Percentiles rank a stretch among this genome's conserved stretches.
phyloP scores from a whole-genome alignment of 64 coral and sea anemone genomes.

The Cladopsammia gracilis region DNA sequence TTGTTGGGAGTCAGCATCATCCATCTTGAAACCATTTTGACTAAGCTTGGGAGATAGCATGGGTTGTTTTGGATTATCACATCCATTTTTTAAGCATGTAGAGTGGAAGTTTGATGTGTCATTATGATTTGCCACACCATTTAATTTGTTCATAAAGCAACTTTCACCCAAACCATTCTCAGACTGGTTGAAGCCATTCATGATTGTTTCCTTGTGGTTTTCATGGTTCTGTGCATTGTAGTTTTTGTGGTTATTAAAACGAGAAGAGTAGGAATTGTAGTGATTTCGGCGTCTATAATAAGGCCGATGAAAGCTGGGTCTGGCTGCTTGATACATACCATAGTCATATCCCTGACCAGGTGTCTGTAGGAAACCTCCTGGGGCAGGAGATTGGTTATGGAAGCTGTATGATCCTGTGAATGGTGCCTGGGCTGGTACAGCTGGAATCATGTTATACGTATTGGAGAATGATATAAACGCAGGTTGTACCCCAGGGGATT shows the following conservation, averaged over 20 bases:
- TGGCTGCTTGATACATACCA: conserved; percentile 47
- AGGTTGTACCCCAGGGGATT: conserved; percentile 26
- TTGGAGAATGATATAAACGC: conserved; percentile 68
- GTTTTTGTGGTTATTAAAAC: conserved; percentile 69
- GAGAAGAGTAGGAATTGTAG: conserved; percentile 34
- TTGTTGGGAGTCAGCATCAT: background rate
- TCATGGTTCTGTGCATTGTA: conserved; percentile 65
- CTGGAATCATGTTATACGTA: conserved; percentile 63
- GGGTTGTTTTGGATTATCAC: background rate
- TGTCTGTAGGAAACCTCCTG: conserved; percentile 60
- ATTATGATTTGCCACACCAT: conserved; percentile 1
- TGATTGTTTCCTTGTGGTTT: conserved; percentile 52
- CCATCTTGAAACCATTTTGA: background rate
- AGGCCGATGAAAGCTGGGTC: conserved; percentile 69
- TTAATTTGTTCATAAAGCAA: conserved; percentile 50
- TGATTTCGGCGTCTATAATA: conserved; percentile 70
- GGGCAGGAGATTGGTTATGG: conserved; percentile 40
- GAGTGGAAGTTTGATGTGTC: background rate
- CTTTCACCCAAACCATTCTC: conserved; percentile 67
- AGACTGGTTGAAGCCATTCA: conserved; percentile 50
- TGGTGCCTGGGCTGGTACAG: conserved; percentile 46
- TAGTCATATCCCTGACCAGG: conserved; percentile 73
- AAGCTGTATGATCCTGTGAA: conserved; percentile 64
- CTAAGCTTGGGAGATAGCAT: background rate
- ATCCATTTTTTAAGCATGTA: background rate